Conservation (phyloP, 2,888 invertebrate species). For the Epirrhoe alternata region DNA sequence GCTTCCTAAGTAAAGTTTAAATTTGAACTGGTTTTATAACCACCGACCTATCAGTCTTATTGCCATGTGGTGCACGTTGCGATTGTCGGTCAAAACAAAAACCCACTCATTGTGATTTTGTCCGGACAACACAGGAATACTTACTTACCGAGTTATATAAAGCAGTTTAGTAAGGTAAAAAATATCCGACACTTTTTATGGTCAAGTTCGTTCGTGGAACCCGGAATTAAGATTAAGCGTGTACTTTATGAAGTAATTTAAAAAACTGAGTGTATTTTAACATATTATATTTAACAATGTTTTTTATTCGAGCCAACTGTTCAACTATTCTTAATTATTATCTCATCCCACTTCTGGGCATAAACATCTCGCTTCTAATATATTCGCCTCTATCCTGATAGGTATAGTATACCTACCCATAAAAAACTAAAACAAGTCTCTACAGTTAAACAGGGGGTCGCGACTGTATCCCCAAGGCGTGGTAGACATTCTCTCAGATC, state of each 20-base stretch:
- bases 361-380: too few species aligned
- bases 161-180: slow-evolving; percentile 9
- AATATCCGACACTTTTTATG: not conserved
- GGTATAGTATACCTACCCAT: too few species aligned
- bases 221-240: not conserved
- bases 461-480: too few species aligned
- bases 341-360: too few species aligned
- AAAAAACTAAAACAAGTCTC: too few species aligned
- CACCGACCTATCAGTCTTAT: slow-evolving; percentile 26
- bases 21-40: slow-evolving; percentile 12
- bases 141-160: slow-evolving; percentile 33
- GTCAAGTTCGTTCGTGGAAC: not conserved
- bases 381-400: too few species aligned
- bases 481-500: too few species aligned
- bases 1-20: slow-evolving; percentile 29
- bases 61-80: slow-evolving; percentile 36
- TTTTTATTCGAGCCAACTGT: too few species aligned
- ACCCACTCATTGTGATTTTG: slow-evolving; percentile 25
- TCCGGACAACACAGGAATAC: slow-evolving; percentile 36
- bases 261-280: not conserved
- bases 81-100: slow-evolving; percentile 30
- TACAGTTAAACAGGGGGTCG: too few species aligned
- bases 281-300: too few species aligned
- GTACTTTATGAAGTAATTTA: not conserved
- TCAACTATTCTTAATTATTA: too few species aligned